A percentile compares a stretch with the other conserved stretches of the same genome.
phyloP scores from a whole-genome alignment of 2,888 invertebrate species.

The Smittia sp. region DNA sequence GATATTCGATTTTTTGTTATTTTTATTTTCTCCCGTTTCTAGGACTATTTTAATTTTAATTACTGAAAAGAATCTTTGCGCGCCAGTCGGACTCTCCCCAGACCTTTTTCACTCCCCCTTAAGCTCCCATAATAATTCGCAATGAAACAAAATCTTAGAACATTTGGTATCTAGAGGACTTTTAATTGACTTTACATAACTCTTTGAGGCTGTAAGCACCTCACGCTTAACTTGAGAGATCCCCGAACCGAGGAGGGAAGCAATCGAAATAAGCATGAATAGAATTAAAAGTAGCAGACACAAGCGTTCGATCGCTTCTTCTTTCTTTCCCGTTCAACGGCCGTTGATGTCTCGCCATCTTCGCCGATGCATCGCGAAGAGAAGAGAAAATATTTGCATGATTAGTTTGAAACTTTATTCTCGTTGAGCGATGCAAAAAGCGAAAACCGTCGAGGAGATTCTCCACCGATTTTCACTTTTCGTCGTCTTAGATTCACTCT shows the following conservation, averaged over 20 bases:
- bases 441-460: background rate
- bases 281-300: slow-evolving; percentile 8
- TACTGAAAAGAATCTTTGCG: slow-evolving; percentile 32
- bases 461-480: background rate
- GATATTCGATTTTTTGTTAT: slow-evolving; percentile 38
- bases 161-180: background rate
- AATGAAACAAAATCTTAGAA: background rate
- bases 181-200: background rate
- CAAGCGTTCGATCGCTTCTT: background rate
- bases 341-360: no score
- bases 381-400: no score
- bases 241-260: background rate
- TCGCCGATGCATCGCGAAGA: no score
- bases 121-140: background rate
- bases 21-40: slow-evolving; percentile 39
- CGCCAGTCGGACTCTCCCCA: slow-evolving; percentile 5
- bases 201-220: slow-evolving; percentile 7
- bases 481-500: slow-evolving; percentile 1
- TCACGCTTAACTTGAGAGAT: background rate
- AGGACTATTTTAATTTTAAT: slow-evolving; percentile 41
- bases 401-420: no score
- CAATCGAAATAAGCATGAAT: slow-evolving; percentile 2
- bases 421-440: no score
- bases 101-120: background rate
- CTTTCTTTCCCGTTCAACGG: no score